Conservation (phyloP, 2,113 vertebrate genomes). For the Camelus dromedarius region DNA sequence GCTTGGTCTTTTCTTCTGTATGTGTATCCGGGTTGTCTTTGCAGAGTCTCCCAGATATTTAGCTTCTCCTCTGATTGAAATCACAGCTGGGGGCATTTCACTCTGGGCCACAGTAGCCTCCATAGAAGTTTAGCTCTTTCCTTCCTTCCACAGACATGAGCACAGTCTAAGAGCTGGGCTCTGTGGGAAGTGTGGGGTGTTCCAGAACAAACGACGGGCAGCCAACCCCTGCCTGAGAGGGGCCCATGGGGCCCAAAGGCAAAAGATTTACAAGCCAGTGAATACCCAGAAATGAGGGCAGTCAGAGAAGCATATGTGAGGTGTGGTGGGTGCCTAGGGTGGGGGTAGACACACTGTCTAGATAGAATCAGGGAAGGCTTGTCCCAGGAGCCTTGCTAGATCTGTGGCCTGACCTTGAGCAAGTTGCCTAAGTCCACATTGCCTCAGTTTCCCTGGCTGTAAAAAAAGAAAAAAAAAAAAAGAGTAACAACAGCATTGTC, state of each 20-base stretch:
- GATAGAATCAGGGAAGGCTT: background rate
- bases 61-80: background rate
- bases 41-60: background rate
- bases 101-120: background rate
- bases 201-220: background rate
- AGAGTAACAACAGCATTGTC: background rate
- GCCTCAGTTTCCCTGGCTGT: background rate
- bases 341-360: fast-evolving
- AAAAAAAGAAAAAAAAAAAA: background rate
- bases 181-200: background rate
- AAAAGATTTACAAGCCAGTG: background rate
- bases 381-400: background rate
- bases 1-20: background rate
- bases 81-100: background rate
- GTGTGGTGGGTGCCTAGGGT: background rate
- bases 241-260: too few relatives aligned
- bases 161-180: background rate
- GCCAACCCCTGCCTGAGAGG: background rate
- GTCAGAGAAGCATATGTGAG: fast-evolving
- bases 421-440: background rate
- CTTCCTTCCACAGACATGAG: background rate
- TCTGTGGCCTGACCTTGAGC: background rate
- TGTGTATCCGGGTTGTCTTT: background rate
- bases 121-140: background rate
- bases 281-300: background rate